Conservation (phyloP, 2,113 vertebrate genomes). For the Protobothrops mucrosquamatus region DNA sequence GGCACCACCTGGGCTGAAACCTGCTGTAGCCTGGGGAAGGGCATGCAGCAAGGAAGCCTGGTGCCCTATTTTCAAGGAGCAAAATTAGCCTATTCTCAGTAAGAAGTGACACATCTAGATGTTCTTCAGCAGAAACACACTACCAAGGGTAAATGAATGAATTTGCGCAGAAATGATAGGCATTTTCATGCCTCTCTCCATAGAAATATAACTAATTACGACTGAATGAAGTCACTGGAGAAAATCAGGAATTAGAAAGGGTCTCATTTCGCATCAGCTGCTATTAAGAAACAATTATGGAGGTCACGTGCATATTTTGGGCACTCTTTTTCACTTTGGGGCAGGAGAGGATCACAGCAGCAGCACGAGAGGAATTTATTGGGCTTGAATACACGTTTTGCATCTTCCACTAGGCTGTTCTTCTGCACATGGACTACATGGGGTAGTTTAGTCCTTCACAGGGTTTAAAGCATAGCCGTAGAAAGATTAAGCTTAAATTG, state of each 20-base stretch:
- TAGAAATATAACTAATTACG: background rate
- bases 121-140: background rate
- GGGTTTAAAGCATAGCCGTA: background rate
- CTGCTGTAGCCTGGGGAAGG: background rate
- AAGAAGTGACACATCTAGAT: background rate
- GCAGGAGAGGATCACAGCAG: background rate
- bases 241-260: background rate
- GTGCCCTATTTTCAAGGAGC: rapidly evolving
- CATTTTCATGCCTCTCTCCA: background rate
- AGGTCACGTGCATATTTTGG: too few relatives aligned
- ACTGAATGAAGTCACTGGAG: background rate
- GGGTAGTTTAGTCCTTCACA: background rate
- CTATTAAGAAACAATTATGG: background rate
- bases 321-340: background rate
- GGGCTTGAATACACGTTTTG: rapidly evolving
- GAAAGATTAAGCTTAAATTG: background rate
- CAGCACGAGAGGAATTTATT: background rate
- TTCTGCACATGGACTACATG: background rate
- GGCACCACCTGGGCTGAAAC: background rate
- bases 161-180: background rate
- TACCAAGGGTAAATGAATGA: background rate
- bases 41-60: background rate
- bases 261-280: rapidly evolving
- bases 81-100: background rate
- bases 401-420: background rate